Base-by-base conservation (phyloP, 2,888 invertebrate genomes). In the Amblyteles armatorius region DNA sequence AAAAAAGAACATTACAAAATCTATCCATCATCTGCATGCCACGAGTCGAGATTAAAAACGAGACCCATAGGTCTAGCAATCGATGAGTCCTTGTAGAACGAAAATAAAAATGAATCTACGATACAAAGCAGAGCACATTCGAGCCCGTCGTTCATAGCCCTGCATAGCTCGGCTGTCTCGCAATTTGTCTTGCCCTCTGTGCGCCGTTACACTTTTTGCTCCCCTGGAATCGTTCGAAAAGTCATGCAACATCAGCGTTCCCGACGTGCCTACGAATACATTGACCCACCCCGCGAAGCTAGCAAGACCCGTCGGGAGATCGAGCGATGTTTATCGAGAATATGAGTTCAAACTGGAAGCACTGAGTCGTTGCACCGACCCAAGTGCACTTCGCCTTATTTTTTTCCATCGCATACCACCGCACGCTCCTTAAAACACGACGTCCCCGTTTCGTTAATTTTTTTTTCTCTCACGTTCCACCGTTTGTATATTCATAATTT, bases 111-210 rank as follows among this genome's bases (percentile, higher is more conserved):
- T 57, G 4, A 26, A 57, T 57, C 57, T 26, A 57, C 57, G 57
- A 57, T 57, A 26, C 22, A 57, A 4, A 57, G 57, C 26, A 3
- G 11, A 22, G 57, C 22, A 26, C 26, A 22, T 6, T 22, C 57
- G 4, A 57, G 48, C 55, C 40, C 33, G 76, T 84, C 83, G 65
- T 57, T 84, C 83, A 48, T 48, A 71, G 6, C 60, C 19, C 13
- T 50, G 60, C 79, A 79, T 71, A 76, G 36, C 60, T 63, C 68
- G 67, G 67, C 60, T 13, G 67, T 72, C 67, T 77, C 50, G 72
- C 73, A 84, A 84, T 79, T 84, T 79, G 78, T 84, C 74, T 50
- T 63, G 19, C 33, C 44, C 60, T 11, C 22, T 9, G 40, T 29
- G 9, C 29, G 22, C 33, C 19, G 40, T n/a, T 44, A 73, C 26